Conservation (phyloP, 1,140 invertebrate species). For the Drosophila subpulchrella region DNA sequence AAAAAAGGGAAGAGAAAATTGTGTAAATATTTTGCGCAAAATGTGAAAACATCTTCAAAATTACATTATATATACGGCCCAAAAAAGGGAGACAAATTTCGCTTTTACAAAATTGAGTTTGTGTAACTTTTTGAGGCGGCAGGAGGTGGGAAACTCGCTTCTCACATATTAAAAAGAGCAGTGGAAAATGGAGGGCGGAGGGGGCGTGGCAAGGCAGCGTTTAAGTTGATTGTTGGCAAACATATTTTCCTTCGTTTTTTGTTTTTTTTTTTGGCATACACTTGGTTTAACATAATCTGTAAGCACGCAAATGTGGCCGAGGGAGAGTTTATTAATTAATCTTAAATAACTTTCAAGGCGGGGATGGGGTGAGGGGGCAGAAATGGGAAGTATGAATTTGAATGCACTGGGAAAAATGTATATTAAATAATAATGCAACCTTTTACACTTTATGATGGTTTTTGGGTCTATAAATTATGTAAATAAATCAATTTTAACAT, state of each 20-base stretch:
- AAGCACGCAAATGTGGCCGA: constrained; percentile 1
- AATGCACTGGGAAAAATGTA: background rate
- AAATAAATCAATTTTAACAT: constrained; percentile 1
- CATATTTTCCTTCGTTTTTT: background rate
- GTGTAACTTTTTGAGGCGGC: constrained; percentile 55
- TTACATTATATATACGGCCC: constrained; percentile 32
- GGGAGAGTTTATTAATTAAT: constrained; percentile 48
- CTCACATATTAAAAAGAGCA: constrained; percentile 19
- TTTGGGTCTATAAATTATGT: background rate
- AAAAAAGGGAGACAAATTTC: constrained; percentile 9
- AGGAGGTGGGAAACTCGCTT: background rate
- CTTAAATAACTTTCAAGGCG: constrained; percentile 29
- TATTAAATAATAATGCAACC: background rate
- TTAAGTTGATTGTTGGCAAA: constrained; percentile 51
- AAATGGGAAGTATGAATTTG: background rate
- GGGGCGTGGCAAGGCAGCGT: constrained; percentile 2
- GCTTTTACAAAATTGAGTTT: constrained; percentile 69
- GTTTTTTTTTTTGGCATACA: constrained; percentile 22
- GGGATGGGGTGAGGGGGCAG: background rate
- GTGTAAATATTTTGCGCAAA: constrained; percentile 37
- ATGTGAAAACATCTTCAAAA: constrained; percentile 36
- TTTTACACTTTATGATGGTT: background rate
- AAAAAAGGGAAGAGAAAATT: constrained; percentile 11
- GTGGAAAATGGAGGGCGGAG: background rate
- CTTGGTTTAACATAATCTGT: constrained; percentile 53